Conservation (phyloP, 1,140 invertebrate genomes). For the Drosophila tsacasi region DNA sequence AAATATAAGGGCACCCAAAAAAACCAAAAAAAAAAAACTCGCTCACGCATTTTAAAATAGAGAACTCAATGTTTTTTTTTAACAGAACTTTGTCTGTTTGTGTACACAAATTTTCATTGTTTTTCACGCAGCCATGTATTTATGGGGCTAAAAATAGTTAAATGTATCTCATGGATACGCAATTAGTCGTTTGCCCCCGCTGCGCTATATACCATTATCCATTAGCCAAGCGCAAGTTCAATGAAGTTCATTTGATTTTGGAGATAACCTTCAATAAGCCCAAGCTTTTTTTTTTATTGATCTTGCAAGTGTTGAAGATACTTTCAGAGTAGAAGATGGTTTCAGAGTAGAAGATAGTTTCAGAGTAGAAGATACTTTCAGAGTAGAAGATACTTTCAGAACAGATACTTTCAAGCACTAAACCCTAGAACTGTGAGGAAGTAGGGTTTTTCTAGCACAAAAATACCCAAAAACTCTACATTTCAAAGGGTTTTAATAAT, state of each 20-base stretch:
- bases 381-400: not conserved
- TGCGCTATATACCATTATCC: conserved; percentile 27
- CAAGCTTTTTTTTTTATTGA: too few species aligned
- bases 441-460: too few species aligned
- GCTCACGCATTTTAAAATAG: conserved; percentile 42
- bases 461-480: too few species aligned
- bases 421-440: too few species aligned
- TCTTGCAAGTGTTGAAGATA: too few species aligned
- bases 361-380: not conserved
- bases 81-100: conserved; percentile 49
- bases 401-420: too few species aligned
- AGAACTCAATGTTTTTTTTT: conserved; percentile 7
- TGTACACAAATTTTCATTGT: conserved; percentile 30
- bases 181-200: conserved; percentile 52
- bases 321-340: too few species aligned
- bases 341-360: too few species aligned
- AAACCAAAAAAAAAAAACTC: not conserved
- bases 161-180: conserved; percentile 35
- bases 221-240: conserved; percentile 40
- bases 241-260: conserved; percentile 40
- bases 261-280: conserved; percentile 44
- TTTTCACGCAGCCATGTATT: conserved; percentile 35
- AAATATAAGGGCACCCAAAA: conserved; percentile 18
- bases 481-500: too few species aligned
- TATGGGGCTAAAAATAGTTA: conserved; percentile 44